Evolutionary conservation across 1,140 invertebrate species (phyloP).

Genomic region (Drosophila neocordata): DNA sequence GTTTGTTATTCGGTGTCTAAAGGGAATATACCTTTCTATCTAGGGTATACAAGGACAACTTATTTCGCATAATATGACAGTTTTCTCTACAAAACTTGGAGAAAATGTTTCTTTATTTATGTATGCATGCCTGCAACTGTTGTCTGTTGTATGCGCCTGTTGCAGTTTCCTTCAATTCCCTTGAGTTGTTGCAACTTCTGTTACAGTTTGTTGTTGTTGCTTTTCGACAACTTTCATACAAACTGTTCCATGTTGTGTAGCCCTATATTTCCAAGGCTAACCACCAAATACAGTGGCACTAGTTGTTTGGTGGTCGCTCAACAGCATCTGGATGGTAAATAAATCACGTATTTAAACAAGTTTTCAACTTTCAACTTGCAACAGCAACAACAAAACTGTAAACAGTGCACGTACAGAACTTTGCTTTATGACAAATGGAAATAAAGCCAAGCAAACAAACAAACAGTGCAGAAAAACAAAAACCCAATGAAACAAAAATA

Average conservation of each 20-base stretch:
- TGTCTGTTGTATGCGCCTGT: conserved; percentile 55
- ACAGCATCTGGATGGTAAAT: conserved; percentile 69
- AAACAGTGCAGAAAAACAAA: conserved; percentile 10
- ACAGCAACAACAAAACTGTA: conserved; percentile 40
- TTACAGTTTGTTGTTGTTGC: conserved; percentile 60
- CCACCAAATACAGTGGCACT: conserved; percentile 35
- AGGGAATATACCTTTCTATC: too few species aligned
- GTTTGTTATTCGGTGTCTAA: too few species aligned
- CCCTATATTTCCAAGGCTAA: conserved; percentile 22
- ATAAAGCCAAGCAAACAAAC: conserved; percentile 29
- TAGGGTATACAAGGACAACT: conserved; percentile 47
- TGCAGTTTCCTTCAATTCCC: conserved; percentile 38
- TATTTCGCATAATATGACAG: conserved; percentile 75
- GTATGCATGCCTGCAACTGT: conserved; percentile 27
- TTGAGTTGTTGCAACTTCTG: conserved; percentile 59
- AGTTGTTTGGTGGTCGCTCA: conserved; percentile 47
- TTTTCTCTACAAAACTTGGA: conserved; percentile 55
- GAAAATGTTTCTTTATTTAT: conserved; percentile 75
- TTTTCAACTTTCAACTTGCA: conserved; percentile 53
- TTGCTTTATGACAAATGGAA: conserved; percentile 77
- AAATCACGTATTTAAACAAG: conserved; percentile 80
- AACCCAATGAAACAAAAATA: not conserved
- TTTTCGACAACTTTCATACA: conserved; percentile 53
- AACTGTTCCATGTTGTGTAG: conserved; percentile 33
- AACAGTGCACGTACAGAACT: conserved; percentile 75